Evolutionary conservation across 2,113 vertebrate genomes (phyloP).

Genomic region (Campylomormyrus tamandua): DNA sequence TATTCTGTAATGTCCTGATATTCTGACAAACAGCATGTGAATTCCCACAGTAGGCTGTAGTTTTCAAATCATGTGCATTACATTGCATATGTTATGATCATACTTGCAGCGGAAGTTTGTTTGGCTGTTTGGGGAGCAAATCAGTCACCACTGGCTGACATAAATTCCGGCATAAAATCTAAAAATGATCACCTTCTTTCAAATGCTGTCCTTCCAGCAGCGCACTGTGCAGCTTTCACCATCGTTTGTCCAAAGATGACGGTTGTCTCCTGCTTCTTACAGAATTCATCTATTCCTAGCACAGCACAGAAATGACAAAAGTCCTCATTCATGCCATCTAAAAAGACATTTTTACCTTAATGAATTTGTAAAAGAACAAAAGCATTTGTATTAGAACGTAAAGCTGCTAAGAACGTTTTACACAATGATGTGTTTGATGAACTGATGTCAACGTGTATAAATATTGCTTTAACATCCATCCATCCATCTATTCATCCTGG

Average conservation of each 20-base stretch:
- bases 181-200: neutral
- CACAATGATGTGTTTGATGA: constrained; percentile 37
- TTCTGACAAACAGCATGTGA: neutral
- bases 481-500: neutral
- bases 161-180: neutral
- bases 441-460: constrained; percentile 43
- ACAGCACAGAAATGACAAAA: constrained; percentile 37
- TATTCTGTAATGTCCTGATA: neutral
- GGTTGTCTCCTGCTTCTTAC: neutral
- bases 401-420: constrained; percentile 38
- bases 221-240: constrained; percentile 26
- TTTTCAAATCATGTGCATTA: neutral
- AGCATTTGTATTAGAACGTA: constrained; percentile 50
- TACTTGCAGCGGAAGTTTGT: neutral
- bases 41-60: neutral
- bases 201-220: constrained; percentile 14
- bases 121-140: neutral
- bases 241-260: constrained; percentile 12
- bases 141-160: neutral
- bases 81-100: neutral
- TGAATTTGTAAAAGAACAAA: constrained; percentile 53
- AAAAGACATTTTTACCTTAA: constrained; percentile 47
- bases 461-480: constrained; percentile 35
- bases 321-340: constrained; percentile 10
- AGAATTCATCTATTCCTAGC: neutral